These are phyloP conservation scores for Drosophila hydei DNA, from an alignment of 1,140 invertebrate species.

Conservation along the genomic window DNA sequence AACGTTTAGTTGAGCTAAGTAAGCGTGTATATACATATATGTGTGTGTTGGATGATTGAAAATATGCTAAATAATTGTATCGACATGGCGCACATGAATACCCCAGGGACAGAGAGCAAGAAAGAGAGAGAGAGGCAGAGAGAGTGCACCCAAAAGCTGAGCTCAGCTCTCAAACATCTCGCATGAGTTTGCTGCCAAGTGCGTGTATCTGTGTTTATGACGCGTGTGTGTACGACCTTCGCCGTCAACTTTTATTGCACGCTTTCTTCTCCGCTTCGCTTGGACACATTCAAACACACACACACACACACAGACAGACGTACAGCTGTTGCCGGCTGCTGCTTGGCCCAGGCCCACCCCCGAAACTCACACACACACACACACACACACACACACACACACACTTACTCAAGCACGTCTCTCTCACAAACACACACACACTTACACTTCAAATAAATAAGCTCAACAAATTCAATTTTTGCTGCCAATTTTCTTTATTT, in stretches of 20 bases:
- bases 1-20: conserved; percentile 11
- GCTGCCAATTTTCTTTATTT: conserved; percentile 45
- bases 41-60: conserved; percentile 52
- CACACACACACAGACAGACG: conserved; percentile 12
- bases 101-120: background rate
- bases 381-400: conserved; percentile 1
- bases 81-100: conserved; percentile 36
- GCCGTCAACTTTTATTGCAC: conserved; percentile 59
- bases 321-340: conserved; percentile 34
- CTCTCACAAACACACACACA: conserved; percentile 6
- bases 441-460: conserved; percentile 23
- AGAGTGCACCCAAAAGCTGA: conserved; percentile 31
- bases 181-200: conserved; percentile 24
- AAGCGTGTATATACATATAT: conserved; percentile 2
- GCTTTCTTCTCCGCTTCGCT: conserved; percentile 77
- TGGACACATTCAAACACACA: conserved; percentile 58
- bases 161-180: conserved; percentile 28
- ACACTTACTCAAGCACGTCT: background rate
- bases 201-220: conserved; percentile 6
- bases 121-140: background rate
- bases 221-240: conserved; percentile 56
- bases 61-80: conserved; percentile 75
- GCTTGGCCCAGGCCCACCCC: conserved; percentile 10
- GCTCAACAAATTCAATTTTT: conserved; percentile 20
- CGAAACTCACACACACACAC: conserved; percentile 8